phyloP scores from a whole-genome alignment of 2,888 invertebrate species.

The Apodemia hepburni region DNA sequence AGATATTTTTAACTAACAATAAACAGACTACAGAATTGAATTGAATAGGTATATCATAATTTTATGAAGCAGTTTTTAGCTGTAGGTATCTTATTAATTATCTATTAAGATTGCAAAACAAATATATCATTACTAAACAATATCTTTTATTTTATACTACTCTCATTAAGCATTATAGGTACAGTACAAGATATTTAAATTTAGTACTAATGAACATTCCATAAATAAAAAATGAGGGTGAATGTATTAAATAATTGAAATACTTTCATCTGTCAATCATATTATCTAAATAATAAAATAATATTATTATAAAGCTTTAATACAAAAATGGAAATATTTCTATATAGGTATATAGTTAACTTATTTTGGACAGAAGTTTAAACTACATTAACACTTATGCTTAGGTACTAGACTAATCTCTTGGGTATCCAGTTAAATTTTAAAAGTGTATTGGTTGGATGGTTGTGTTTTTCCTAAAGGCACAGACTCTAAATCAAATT shows the following conservation, averaged over 20 bases:
- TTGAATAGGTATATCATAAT: too few species aligned
- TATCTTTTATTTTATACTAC: not conserved
- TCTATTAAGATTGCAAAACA: not conserved
- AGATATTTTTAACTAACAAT: too few species aligned
- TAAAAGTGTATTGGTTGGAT: slow-evolving; percentile 1
- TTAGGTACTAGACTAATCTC: slow-evolving; percentile 9
- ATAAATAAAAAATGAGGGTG: not conserved
- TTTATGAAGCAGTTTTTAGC: not conserved
- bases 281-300: slow-evolving; percentile 7
- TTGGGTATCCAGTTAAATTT: not conserved
- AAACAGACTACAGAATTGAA: too few species aligned
- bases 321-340: slow-evolving; percentile 8
- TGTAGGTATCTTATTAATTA: too few species aligned
- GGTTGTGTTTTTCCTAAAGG: slow-evolving; percentile 5
- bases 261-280: not conserved
- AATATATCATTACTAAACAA: slow-evolving; percentile 2
- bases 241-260: not conserved
- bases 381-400: slow-evolving; percentile 8
- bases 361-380: slow-evolving; percentile 8
- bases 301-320: slow-evolving; percentile 1
- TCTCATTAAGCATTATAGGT: not conserved
- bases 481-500: not conserved
- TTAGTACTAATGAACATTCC: not conserved
- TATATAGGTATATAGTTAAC: slow-evolving; percentile 9
- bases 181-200: not conserved